These are phyloP conservation scores for Sus scrofa DNA, from an alignment of 2,113 vertebrate genomes.

Conservation along the genomic window DNA sequence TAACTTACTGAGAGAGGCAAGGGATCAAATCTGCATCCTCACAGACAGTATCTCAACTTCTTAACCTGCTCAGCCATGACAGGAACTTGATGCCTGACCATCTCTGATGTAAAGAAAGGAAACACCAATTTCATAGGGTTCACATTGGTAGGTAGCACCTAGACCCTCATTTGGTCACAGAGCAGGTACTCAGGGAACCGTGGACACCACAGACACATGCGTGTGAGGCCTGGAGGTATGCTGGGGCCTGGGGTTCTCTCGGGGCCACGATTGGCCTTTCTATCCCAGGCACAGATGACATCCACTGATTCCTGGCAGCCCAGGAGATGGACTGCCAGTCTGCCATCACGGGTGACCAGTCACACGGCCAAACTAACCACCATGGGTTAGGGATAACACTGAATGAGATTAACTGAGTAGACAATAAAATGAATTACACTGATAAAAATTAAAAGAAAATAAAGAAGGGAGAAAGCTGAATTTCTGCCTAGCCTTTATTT, in stretches of 20 bases:
- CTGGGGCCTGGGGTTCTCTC: background rate
- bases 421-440: slow-evolving; percentile 9
- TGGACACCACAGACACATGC: background rate
- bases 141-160: background rate
- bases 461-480: background rate
- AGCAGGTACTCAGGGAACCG: background rate
- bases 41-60: too few relatives aligned
- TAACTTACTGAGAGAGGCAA: too few relatives aligned
- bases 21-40: too few relatives aligned
- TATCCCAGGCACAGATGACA: background rate
- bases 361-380: background rate
- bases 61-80: too few relatives aligned
- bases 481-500: background rate
- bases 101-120: background rate
- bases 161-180: background rate
- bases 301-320: background rate
- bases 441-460: slow-evolving; percentile 19
- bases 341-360: background rate
- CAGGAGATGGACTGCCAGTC: background rate
- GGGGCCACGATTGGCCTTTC: background rate
- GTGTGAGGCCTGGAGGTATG: background rate
- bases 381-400: background rate
- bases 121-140: background rate
- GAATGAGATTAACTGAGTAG: background rate
- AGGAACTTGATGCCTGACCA: background rate